Base-by-base conservation (phyloP, 2,797 vertebrate genomes). In the Chrysocyon brachyurus region DNA sequence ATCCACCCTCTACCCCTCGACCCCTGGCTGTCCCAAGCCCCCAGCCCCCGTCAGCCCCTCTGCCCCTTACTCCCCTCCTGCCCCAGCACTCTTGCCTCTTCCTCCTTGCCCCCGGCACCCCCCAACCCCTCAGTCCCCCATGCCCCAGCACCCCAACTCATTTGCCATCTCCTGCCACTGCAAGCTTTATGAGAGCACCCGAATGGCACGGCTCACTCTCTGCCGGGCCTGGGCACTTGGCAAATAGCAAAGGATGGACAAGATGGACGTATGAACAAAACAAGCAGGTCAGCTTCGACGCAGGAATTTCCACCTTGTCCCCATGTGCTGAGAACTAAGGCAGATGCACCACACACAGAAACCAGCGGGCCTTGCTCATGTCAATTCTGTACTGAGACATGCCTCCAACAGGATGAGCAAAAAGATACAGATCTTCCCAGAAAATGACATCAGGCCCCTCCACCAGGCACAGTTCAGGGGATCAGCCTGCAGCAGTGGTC, bases 301-400 rank as follows among this genome's bases (percentile, higher is more conserved):
- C 2, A 0, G 64, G 64, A 3, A 2, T 26, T 8, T 46, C 78
- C 19, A 3, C 28, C 78, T 72, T 3, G 3, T 21, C 2, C 81
- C 57, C n/a, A 17, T 12, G 17, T 4, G 19, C 66, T 31, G 14
- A 52, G 79, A 28, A 28, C 15, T 6, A 56, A 52, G 40, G 66
- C 11, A 2, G 54, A 11, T 3, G 12, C 12, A 17, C 2, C 15
- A 28, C 16, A 6, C 31, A 6, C 22, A 21, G 90, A 33, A 72
- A 26, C 40, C 31, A 22, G 59, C 0, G 2, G n/a, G 81, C n/a
- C 70, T 15, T 17, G 57, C 46, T 24, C 1, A 0, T 6, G 6
- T 4, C 21, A 31, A 12, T 22, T 31, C 68, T 52, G 6, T 28
- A 52, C 57, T 3, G n/a, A 75, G 57, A 40, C 9, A 3, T 31